phyloP scores from a whole-genome alignment of 2,797 vertebrate genomes.

The Eulemur coronatus region DNA sequence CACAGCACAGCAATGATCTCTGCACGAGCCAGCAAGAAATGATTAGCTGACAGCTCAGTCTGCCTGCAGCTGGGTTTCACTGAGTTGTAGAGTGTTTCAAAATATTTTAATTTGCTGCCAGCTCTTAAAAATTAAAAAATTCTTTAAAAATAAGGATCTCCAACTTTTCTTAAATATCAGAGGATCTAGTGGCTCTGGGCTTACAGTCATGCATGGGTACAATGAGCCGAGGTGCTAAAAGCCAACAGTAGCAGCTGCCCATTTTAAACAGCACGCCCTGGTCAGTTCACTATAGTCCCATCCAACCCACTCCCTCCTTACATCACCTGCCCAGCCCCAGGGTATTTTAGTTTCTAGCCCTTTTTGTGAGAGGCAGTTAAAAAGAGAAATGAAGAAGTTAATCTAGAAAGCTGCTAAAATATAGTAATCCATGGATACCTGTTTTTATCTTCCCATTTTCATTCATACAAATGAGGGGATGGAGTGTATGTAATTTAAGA shows the following conservation, averaged over 20 bases:
- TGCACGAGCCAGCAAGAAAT: not conserved
- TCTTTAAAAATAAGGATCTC: not conserved
- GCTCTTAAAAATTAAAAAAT: not conserved
- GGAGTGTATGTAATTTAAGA: not conserved
- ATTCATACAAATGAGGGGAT: not conserved
- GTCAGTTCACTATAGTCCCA: not conserved
- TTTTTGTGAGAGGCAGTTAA: not conserved
- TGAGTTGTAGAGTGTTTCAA: not conserved
- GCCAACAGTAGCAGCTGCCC: not conserved
- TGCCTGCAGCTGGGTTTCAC: not conserved
- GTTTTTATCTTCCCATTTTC: constrained; percentile 1
- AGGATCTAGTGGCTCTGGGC: not conserved
- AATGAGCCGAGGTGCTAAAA: not conserved
- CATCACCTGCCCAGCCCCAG: not conserved
- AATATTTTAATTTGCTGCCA: not conserved
- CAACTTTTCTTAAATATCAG: not conserved
- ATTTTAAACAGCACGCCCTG: not conserved
- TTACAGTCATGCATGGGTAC: not conserved
- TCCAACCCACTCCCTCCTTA: not conserved
- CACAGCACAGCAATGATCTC: not conserved
- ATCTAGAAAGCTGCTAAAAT: not conserved
- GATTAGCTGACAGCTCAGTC: not conserved
- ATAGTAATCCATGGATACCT: not conserved
- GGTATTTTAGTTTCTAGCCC: not conserved
- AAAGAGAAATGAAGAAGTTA: not conserved